Conservation (phyloP, 2,797 vertebrate genomes). For the Gouania willdenowi region DNA sequence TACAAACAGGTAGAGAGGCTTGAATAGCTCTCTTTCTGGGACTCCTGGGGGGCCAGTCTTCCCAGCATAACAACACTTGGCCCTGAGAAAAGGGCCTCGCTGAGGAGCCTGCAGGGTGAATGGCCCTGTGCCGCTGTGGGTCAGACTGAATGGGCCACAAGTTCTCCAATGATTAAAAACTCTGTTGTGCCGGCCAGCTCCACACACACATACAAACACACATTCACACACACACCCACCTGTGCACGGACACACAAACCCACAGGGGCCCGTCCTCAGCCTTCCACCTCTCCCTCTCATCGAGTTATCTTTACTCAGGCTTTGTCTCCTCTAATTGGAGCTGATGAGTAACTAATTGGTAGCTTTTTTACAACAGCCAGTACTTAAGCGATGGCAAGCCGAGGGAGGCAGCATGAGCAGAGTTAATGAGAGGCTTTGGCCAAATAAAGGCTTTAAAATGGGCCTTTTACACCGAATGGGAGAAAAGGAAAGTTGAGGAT, state of each 20-base stretch:
- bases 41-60: slow-evolving; percentile 87
- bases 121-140: slow-evolving; percentile 65
- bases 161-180: slow-evolving; percentile 88
- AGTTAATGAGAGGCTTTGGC: slow-evolving; percentile 95
- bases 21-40: slow-evolving; percentile 88
- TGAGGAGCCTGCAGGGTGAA: slow-evolving; percentile 79
- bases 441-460: slow-evolving; percentile 79
- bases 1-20: slow-evolving; percentile 89
- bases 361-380: slow-evolving; percentile 84
- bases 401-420: slow-evolving; percentile 86
- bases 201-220: slow-evolving; percentile 40
- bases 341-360: slow-evolving; percentile 99
- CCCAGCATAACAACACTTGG: slow-evolving; percentile 87
- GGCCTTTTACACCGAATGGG: slow-evolving; percentile 66
- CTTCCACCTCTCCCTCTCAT: slow-evolving; percentile 77
- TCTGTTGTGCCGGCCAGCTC: slow-evolving; percentile 72
- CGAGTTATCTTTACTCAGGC: slow-evolving; percentile 95
- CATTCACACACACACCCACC: not conserved
- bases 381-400: slow-evolving; percentile 86
- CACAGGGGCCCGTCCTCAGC: slow-evolving; percentile 27
- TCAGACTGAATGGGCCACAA: slow-evolving; percentile 75
- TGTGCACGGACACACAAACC: slow-evolving; percentile 12
- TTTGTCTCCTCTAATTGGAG: slow-evolving; percentile 99
- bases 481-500: slow-evolving; percentile 79
- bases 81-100: slow-evolving; percentile 73